Conservation (phyloP, 2,797 vertebrate genomes). For the Squalus acanthias region DNA sequence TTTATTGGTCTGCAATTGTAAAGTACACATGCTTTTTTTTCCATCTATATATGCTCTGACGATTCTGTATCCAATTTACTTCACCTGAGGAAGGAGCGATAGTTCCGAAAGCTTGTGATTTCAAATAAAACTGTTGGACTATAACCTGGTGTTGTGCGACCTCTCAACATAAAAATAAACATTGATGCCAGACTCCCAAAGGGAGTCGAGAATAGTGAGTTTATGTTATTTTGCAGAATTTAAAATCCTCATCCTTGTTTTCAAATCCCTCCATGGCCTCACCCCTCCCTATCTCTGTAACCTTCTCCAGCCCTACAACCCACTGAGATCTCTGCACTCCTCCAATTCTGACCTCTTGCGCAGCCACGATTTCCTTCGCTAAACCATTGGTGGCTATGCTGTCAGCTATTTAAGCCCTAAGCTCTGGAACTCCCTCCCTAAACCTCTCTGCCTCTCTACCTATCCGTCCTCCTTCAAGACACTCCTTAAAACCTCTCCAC, state of each 20-base stretch:
- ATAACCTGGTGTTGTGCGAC: too few relatives aligned
- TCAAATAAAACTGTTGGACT: too few relatives aligned
- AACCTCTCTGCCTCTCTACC: background rate
- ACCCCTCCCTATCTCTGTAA: background rate
- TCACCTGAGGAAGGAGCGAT: too few relatives aligned
- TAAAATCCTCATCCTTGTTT: background rate
- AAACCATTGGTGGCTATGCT: background rate
- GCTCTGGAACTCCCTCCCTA: background rate
- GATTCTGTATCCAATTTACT: too few relatives aligned
- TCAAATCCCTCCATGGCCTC: background rate
- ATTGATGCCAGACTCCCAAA: background rate
- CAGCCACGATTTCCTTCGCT: background rate
- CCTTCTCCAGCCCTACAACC: background rate
- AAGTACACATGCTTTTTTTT: too few relatives aligned
- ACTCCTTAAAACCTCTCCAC: background rate
- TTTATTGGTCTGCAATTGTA: too few relatives aligned
- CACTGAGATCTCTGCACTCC: background rate
- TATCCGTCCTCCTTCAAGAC: background rate
- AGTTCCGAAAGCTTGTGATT: too few relatives aligned
- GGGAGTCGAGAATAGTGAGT: background rate
- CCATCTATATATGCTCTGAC: too few relatives aligned
- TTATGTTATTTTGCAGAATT: background rate
- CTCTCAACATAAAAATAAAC: background rate
- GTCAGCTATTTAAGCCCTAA: background rate
- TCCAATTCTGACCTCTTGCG: background rate